Conservation (phyloP, 2,888 invertebrate species). For the Apomyelois bistriatella region DNA sequence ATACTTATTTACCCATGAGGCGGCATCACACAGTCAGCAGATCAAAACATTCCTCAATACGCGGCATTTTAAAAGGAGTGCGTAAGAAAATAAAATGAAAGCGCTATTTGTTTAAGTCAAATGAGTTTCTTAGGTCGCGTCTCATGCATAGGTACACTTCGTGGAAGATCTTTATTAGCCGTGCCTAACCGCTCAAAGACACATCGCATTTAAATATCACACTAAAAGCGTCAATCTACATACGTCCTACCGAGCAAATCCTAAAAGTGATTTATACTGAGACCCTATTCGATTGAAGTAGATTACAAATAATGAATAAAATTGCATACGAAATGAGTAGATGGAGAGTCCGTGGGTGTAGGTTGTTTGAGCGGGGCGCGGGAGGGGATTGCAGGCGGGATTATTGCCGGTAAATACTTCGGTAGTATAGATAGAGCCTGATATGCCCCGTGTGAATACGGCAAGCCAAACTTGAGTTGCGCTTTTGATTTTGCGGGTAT, state of each 20-base stretch:
- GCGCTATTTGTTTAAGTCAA: conserved; percentile 72
- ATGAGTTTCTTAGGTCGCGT: conserved; percentile 67
- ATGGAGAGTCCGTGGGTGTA: conserved; percentile 64
- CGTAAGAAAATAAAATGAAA: conserved; percentile 59
- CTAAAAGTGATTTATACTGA: conserved; percentile 77
- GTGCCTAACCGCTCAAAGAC: conserved; percentile 56
- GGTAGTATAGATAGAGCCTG: conserved; percentile 34
- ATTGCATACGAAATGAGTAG: conserved; percentile 78
- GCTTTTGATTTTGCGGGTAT: conserved; percentile 35
- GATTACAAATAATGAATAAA: conserved; percentile 80
- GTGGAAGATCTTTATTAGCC: conserved; percentile 65
- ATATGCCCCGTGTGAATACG: conserved; percentile 38
- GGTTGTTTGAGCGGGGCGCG: conserved; percentile 60
- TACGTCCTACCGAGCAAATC: conserved; percentile 71
- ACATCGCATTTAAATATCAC: conserved; percentile 72
- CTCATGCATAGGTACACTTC: conserved; percentile 61
- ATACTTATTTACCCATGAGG: not conserved
- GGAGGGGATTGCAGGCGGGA: conserved; percentile 37
- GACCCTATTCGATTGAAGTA: conserved; percentile 77
- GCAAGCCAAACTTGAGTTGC: conserved; percentile 34
- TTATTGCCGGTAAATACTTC: conserved; percentile 66
- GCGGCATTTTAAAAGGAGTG: conserved; percentile 56
- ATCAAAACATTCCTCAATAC: conserved; percentile 48
- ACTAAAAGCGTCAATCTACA: conserved; percentile 77
- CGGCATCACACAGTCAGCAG: conserved; percentile 29